Percentiles rank a stretch among this genome's conserved stretches.
Conservation (phyloP, 2,113 vertebrate genomes). For the Mus spicilegus region DNA sequence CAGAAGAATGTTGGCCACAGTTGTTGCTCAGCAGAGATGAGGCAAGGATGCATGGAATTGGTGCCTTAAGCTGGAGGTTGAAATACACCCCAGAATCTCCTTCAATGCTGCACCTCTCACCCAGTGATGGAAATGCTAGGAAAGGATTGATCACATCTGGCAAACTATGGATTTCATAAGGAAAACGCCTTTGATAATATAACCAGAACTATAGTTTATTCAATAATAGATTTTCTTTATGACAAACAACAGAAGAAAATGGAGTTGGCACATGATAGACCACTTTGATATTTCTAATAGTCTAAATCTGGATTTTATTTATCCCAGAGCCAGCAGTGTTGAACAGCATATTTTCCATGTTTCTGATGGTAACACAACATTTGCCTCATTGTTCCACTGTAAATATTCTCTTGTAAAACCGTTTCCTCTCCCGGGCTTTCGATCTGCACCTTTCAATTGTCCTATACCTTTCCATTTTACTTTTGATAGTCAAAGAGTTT, state of each 20-base stretch:
- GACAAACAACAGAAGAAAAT: conserved; percentile 79
- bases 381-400: conserved; percentile 74
- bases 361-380: conserved; percentile 78
- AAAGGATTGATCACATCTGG: conserved; percentile 54
- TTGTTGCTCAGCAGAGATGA: conserved; percentile 31
- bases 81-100: conserved; percentile 65
- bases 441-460: conserved; percentile 66
- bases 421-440: conserved; percentile 58
- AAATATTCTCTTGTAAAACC: conserved; percentile 70
- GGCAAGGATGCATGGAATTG: not conserved
- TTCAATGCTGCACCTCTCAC: not conserved
- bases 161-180: conserved; percentile 72
- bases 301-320: conserved; percentile 84
- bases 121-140: conserved; percentile 51
- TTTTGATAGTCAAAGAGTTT: conserved; percentile 47
- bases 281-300: conserved; percentile 84
- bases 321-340: conserved; percentile 82
- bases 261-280: conserved; percentile 77
- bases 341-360: conserved; percentile 82
- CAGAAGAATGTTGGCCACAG: not conserved
- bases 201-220: conserved; percentile 74
- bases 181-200: conserved; percentile 82
- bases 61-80: conserved; percentile 40
- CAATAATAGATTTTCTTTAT: conserved; percentile 83
- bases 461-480: conserved; percentile 46